Evolutionary conservation across 92 coral and sea anemone genomes (phyloP), one percentile per base, ranked within the genome.

Genomic region (Pocillopora meandrina): DNA sequence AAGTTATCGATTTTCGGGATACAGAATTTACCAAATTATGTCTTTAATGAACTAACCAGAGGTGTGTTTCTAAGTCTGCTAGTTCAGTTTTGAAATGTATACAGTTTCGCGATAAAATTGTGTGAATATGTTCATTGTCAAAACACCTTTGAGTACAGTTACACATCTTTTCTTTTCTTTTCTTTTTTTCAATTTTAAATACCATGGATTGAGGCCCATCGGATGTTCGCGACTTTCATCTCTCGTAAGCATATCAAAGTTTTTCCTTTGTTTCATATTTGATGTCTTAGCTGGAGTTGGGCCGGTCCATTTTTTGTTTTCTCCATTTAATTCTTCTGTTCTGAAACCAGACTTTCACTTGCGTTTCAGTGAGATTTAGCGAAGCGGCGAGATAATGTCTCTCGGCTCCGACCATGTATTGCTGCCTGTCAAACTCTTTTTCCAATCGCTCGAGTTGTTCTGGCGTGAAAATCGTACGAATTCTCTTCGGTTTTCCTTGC

Each of bases 301-400:
- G 92, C 18, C 95, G 79, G 36, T 94, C 98, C 61, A 94, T 90
- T 71, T 94, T 96, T 69, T 96, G 99, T 74, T 96, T 96, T 73
- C 99, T 86, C 99, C 99, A 96, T 61, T 96, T 96, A 35, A 96
- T 96, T 86, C 99, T 87, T 71, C 99, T 88, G 77, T 96, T 96
- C 78, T 96, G 99, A 62, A 96, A 96, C 99, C 99, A 96, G 72
- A 96, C 99, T 86, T 96, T 96, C 57, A 96, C 99, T 87, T 96
- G 99, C 6, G 99, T 96, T 90, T 96, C 99, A 17, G 99, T 96
- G 19, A 96, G 84, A 63, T 95, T 92, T 10, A 96, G 94, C 60
- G 99, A 94, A 7, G 99, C 98, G 13, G 99, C 99, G 2, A 96
- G 95, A 35, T 94, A 96, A 58, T 95, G 98, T 58, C 99, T 84